Conservation (phyloP, 2,797 vertebrate genomes). For the Tamandua tetradactyla region DNA sequence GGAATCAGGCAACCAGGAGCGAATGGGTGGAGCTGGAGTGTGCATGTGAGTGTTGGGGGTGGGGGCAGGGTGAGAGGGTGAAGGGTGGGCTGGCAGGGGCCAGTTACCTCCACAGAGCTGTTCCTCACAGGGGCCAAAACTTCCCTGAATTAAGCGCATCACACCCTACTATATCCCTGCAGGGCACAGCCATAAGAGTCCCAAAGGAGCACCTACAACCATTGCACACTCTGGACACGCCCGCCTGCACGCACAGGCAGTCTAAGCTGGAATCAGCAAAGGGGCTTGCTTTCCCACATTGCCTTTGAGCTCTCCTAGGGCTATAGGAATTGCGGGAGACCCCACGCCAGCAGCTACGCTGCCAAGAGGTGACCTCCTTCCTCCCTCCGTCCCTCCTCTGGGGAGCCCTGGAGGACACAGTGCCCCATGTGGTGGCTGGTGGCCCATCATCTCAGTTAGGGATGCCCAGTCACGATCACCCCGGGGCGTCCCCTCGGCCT, state of each 20-base stretch:
- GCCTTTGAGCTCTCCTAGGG: not conserved
- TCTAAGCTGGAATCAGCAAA: not conserved
- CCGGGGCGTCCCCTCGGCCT: not conserved
- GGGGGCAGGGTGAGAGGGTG: not conserved
- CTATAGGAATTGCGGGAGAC: not conserved
- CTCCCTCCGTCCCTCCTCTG: too few relatives aligned
- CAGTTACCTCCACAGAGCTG: not conserved
- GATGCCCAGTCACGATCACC: not conserved
- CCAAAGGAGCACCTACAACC: not conserved
- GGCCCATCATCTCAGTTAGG: not conserved
- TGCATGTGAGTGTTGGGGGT: too few relatives aligned
- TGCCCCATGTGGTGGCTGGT: fast-evolving
- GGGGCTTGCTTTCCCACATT: not conserved
- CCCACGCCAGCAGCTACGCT: fast-evolving
- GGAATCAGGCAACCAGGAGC: not conserved
- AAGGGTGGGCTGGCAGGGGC: not conserved
- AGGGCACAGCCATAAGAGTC: not conserved
- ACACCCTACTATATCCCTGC: not conserved
- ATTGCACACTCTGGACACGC: not conserved
- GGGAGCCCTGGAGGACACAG: not conserved
- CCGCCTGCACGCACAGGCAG: not conserved
- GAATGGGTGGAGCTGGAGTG: fast-evolving
- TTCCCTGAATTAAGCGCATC: not conserved
- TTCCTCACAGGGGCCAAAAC: not conserved
- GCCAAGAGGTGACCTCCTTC: not conserved